Conservation (phyloP, 35 echinoderm and acorn worm genomes). For the Eucidaris tribuloides region DNA sequence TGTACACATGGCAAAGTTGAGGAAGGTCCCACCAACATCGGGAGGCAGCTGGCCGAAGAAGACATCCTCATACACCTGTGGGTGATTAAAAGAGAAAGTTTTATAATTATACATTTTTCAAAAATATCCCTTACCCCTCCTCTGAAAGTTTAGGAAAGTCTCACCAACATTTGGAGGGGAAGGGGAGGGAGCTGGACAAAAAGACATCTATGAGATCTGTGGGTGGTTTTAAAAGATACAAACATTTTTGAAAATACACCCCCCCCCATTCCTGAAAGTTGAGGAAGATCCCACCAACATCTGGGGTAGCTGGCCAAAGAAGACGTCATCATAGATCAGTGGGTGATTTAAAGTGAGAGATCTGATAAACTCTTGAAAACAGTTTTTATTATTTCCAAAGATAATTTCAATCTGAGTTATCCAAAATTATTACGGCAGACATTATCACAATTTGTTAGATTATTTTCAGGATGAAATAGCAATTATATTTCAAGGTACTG, state of each 20-base stretch:
- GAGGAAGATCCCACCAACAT: constrained; percentile 47
- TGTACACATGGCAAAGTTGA: constrained; percentile 73
- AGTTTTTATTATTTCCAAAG: neutral
- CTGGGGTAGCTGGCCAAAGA: constrained; percentile 65
- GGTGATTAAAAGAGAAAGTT: too few species aligned
- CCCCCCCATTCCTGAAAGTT: too few species aligned
- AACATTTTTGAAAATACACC: too few species aligned
- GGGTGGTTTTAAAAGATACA: too few species aligned
- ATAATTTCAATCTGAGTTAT: neutral
- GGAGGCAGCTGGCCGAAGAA: constrained; percentile 69
- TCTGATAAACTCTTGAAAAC: neutral
- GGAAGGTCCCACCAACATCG: constrained; percentile 52
- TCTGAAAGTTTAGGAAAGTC: too few species aligned
- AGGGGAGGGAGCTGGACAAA: too few species aligned
- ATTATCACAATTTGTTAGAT: neutral
- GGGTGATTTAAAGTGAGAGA: neutral
- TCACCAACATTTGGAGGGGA: too few species aligned
- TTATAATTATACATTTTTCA: too few species aligned
- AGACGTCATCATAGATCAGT: constrained; percentile 69
- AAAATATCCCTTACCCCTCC: too few species aligned
- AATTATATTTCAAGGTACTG: neutral
- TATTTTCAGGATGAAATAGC: neutral
- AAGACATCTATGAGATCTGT: too few species aligned
- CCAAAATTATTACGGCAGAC: neutral
- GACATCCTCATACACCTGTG: constrained; percentile 70